These are phyloP conservation scores for Gavialis gangeticus DNA, from an alignment of 2,113 vertebrate genomes.

Conservation along the genomic window DNA sequence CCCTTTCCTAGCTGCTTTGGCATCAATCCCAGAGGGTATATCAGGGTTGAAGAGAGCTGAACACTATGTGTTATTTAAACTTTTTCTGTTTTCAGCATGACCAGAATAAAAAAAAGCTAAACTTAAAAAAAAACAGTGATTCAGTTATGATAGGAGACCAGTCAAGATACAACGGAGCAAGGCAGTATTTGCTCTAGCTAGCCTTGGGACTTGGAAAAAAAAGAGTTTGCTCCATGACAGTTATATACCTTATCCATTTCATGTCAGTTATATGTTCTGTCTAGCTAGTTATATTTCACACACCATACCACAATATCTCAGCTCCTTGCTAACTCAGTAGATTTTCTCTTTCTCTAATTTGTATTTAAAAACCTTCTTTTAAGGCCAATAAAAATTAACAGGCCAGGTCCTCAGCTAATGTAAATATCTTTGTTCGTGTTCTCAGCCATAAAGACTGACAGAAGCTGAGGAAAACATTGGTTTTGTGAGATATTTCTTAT, in stretches of 20 bases:
- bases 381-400: neutral
- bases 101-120: neutral
- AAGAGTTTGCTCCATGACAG: neutral
- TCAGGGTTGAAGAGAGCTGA: neutral
- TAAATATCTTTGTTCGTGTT: neutral
- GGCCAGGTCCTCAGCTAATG: neutral
- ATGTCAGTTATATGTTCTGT: neutral
- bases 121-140: neutral
- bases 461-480: neutral
- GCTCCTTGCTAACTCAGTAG: neutral
- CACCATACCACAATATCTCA: neutral
- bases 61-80: neutral
- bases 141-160: neutral
- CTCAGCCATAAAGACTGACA: neutral
- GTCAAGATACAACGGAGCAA: rapidly evolving
- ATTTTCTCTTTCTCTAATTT: neutral
- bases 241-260: neutral
- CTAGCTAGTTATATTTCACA: neutral
- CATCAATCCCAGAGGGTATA: conserved; percentile 48
- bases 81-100: neutral
- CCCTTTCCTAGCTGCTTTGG: conserved; percentile 51
- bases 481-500: neutral
- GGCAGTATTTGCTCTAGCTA: rapidly evolving
- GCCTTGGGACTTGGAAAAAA: too few species aligned
- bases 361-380: rapidly evolving